Conservation (phyloP, 2,113 vertebrate species). For the Xenus cinereus region DNA sequence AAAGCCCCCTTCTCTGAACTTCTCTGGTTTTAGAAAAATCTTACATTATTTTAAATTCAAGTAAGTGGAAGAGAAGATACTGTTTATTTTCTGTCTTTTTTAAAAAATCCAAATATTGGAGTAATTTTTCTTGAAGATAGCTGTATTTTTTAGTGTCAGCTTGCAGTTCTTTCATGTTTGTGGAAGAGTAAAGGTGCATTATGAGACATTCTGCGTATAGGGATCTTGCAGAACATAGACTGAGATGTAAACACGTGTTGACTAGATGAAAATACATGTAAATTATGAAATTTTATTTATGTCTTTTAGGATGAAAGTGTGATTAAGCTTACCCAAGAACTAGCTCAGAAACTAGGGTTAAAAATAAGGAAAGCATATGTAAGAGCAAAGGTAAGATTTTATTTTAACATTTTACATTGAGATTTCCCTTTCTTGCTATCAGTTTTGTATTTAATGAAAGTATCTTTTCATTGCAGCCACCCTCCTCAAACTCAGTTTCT, state of each 20-base stretch:
- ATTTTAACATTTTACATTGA: neutral
- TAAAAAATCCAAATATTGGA: neutral
- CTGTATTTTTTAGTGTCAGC: neutral
- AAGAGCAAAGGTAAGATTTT: slow-evolving; percentile 84
- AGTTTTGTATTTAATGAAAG: slow-evolving; percentile 4
- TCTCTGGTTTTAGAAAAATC: neutral
- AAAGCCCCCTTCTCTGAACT: neutral
- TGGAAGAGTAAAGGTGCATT: neutral
- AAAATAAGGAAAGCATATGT: slow-evolving; percentile 98
- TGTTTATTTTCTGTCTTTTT: neutral
- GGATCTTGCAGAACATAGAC: neutral
- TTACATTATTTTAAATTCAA: neutral
- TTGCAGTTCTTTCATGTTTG: neutral
- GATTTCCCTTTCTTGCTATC: neutral
- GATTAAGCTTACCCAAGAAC: slow-evolving; percentile 91
- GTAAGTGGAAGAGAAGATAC: neutral
- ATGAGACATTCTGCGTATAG: neutral
- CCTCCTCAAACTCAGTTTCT: slow-evolving; percentile 81
- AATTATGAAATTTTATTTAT: neutral
- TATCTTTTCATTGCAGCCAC: slow-evolving; percentile 78
- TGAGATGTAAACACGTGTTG: neutral
- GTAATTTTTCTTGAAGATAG: neutral
- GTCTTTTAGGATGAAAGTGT: slow-evolving; percentile 88
- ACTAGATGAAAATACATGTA: neutral
- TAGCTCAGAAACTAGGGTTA: slow-evolving; percentile 92